These are phyloP conservation scores for Scrobipalpa atriplicella DNA, from an alignment of 2,888 invertebrate species.

Conservation along the genomic window DNA sequence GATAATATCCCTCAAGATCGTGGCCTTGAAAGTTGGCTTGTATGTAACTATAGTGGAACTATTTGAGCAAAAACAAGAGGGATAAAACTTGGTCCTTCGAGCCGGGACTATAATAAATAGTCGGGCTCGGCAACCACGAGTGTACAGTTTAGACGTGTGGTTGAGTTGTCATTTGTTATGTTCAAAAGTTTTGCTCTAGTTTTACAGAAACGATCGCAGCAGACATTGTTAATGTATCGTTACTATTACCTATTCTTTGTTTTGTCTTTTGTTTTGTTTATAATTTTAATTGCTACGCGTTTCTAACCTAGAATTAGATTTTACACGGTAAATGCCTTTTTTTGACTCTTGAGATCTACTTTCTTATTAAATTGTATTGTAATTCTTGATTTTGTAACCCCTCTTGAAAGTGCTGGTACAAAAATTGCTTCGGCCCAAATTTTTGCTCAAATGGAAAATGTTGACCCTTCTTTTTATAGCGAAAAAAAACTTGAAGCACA, in stretches of 20 bases:
- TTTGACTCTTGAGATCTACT: too few relatives aligned
- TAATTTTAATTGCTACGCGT: too few relatives aligned
- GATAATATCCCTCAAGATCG: neutral
- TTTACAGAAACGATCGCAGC: neutral
- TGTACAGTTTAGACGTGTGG: conserved; percentile 5
- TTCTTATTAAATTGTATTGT: too few relatives aligned
- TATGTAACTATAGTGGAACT: conserved; percentile 6
- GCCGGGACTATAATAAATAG: conserved; percentile 26
- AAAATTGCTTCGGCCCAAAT: neutral
- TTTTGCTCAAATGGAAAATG: conserved; percentile 6
- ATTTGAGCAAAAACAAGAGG: conserved; percentile 27
- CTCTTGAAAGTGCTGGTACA: neutral
- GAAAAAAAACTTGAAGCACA: conserved; percentile 24
- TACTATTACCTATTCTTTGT: too few relatives aligned
- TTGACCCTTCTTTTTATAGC: conserved; percentile 20
- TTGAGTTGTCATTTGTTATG: conserved; percentile 13
- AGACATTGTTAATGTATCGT: too few relatives aligned
- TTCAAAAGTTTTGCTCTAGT: conserved; percentile 13
- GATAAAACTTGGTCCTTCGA: conserved; percentile 27
- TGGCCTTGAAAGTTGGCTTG: neutral
- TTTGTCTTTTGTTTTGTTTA: too few relatives aligned
- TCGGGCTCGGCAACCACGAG: neutral
- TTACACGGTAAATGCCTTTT: too few relatives aligned
- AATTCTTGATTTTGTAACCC: too few relatives aligned
- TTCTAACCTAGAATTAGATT: too few relatives aligned